Percentiles rank a stretch among this genome's conserved stretches.
These are phyloP conservation scores for Crax fasciolata DNA, from an alignment of 2,797 vertebrate species.

Conservation along the genomic window DNA sequence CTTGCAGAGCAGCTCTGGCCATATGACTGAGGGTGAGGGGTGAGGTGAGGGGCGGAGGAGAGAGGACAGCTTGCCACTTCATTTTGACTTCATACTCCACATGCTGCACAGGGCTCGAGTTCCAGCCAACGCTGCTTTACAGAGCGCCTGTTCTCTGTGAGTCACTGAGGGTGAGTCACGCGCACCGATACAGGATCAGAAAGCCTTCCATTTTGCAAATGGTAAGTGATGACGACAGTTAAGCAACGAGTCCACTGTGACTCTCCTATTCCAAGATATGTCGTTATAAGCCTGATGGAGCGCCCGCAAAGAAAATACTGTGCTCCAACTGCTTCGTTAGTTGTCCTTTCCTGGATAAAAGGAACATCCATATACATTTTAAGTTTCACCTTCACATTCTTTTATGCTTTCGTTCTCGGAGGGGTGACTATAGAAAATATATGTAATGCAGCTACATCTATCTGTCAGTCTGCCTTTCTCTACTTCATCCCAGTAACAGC, in stretches of 20 bases:
- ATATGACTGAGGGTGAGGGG: neutral
- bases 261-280: conserved; percentile 70
- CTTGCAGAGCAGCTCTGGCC: neutral
- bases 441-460: conserved; percentile 16
- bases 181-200: conserved; percentile 45
- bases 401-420: conserved; percentile 63
- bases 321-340: conserved; percentile 73
- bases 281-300: conserved; percentile 78
- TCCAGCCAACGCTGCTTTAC: neutral
- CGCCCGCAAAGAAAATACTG: conserved; percentile 71
- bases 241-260: conserved; percentile 65
- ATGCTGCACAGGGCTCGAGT: neutral
- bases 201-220: conserved; percentile 74
- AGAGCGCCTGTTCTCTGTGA: neutral
- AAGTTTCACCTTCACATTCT: conserved; percentile 75
- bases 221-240: conserved; percentile 79
- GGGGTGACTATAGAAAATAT: conserved; percentile 61
- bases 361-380: conserved; percentile 78
- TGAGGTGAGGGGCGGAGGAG: rapidly evolving
- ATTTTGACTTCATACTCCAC: neutral
- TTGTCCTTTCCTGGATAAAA: conserved; percentile 77
- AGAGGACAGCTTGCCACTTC: neutral
- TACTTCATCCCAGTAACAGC: conserved; percentile 8
- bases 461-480: conserved; percentile 36
- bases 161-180: conserved; percentile 4